These are phyloP conservation scores for Noctua pronuba DNA, from an alignment of 2,888 invertebrate species.

Conservation along the genomic window DNA sequence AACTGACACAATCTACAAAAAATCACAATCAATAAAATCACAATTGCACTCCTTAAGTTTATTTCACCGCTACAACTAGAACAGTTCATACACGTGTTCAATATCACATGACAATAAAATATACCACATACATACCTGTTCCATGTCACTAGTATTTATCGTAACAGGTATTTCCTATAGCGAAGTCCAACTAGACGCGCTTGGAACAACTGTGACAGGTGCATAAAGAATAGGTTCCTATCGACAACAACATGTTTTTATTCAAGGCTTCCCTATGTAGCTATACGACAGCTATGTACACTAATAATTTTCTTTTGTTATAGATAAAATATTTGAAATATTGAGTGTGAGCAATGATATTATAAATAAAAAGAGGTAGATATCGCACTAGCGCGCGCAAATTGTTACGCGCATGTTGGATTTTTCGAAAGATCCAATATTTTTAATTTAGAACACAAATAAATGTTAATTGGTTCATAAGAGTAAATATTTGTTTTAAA, in stretches of 20 bases:
- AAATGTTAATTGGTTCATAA: no score
- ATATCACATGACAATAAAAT: constrained; percentile 10
- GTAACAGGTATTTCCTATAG: constrained; percentile 43
- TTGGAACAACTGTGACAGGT: constrained; percentile 32
- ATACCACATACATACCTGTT: constrained; percentile 16
- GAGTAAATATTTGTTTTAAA: no score
- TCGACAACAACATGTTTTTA: neutral
- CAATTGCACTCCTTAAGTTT: neutral
- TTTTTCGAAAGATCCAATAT: no score
- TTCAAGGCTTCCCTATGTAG: constrained; percentile 32
- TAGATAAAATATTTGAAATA: neutral
- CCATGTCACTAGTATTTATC: constrained; percentile 35
- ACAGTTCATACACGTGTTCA: neutral
- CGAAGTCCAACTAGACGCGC: constrained; percentile 19
- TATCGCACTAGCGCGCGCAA: no score
- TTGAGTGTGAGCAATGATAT: no score
- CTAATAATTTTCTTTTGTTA: neutral
- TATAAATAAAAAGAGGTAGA: no score
- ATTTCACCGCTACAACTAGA: neutral
- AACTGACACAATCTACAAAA: neutral
- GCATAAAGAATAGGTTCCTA: constrained; percentile 47
- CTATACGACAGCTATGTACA: neutral
- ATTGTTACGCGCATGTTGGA: no score
- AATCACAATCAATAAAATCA: neutral
- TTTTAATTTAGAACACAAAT: no score